A percentile compares a stretch with the other conserved stretches of the same genome.
Evolutionary conservation across 2,797 vertebrate genomes (phyloP).

Genomic region (Spheniscus humboldti): DNA sequence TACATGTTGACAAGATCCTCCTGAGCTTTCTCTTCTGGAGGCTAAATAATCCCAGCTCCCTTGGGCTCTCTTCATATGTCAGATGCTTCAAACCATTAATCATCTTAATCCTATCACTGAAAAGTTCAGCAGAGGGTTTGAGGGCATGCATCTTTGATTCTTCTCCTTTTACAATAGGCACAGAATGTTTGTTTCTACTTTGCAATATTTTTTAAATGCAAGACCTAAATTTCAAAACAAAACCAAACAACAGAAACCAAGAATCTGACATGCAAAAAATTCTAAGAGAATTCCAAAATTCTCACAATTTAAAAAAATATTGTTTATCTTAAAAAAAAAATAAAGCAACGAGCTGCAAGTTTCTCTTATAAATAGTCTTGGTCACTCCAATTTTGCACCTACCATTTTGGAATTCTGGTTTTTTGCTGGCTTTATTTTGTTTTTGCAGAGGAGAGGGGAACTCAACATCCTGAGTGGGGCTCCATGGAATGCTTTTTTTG

Average conservation of each 20-base stretch:
- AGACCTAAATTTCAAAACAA: background rate
- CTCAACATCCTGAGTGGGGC: background rate
- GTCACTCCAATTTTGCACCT: background rate
- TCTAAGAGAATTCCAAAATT: background rate
- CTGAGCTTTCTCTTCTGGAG: background rate
- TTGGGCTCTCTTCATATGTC: background rate
- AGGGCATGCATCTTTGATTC: background rate
- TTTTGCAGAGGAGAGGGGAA: background rate
- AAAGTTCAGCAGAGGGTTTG: background rate
- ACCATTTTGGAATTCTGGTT: background rate
- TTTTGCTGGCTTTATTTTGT: background rate
- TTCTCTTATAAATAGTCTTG: background rate
- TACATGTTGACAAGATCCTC: background rate
- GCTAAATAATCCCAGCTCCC: background rate
- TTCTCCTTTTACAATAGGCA: background rate
- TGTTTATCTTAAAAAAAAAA: background rate
- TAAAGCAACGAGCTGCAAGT: background rate
- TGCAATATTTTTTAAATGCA: background rate
- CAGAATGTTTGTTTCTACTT: background rate
- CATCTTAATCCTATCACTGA: background rate
- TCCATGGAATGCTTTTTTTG: background rate
- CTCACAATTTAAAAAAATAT: background rate
- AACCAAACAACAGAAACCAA: background rate
- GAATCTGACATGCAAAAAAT: background rate
- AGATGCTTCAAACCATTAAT: background rate